Percentiles rank a stretch among this genome's conserved stretches.
Evolutionary conservation across 2,113 vertebrate species (phyloP).

Genomic region (Cololabis saira): DNA sequence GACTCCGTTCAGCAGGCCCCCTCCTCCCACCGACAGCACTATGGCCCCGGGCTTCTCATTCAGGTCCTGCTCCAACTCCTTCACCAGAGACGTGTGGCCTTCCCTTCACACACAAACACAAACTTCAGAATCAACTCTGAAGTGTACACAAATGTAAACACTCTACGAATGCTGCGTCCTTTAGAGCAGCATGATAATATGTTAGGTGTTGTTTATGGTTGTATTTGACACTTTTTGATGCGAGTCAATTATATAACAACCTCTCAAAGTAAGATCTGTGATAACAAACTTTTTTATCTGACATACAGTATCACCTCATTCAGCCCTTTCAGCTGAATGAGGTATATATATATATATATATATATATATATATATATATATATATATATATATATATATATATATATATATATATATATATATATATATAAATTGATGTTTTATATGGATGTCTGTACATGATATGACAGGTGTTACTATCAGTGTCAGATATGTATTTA

Average conservation of each 20-base stretch:
- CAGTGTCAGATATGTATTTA: background rate
- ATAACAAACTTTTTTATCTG: slow-evolving; percentile 30
- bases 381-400: no score
- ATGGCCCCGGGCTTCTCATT: slow-evolving; percentile 84
- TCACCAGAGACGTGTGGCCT: slow-evolving; percentile 86
- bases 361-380: no score
- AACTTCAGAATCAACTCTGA: background rate
- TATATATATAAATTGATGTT: no score
- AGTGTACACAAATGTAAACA: background rate
- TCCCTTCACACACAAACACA: slow-evolving; percentile 79
- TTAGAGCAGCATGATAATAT: background rate
- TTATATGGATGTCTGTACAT: background rate
- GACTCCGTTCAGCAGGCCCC: slow-evolving; percentile 89
- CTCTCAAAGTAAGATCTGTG: background rate
- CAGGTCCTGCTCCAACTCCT: slow-evolving; percentile 84
- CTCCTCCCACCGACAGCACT: slow-evolving; percentile 89
- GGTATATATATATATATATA: no score
- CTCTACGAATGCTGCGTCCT: background rate
- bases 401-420: no score
- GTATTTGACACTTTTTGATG: background rate
- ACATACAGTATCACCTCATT: slow-evolving; percentile 9
- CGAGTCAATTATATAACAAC: slow-evolving; percentile 16
- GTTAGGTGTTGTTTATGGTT: background rate
- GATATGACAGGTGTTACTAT: slow-evolving; percentile 27
- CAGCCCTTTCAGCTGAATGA: background rate